Percentiles rank a stretch among this genome's conserved stretches.
These are phyloP conservation scores for Haliclona indistincta DNA, from an alignment of 37 sponge, comb jelly and placozoan species.

Conservation along the genomic window DNA sequence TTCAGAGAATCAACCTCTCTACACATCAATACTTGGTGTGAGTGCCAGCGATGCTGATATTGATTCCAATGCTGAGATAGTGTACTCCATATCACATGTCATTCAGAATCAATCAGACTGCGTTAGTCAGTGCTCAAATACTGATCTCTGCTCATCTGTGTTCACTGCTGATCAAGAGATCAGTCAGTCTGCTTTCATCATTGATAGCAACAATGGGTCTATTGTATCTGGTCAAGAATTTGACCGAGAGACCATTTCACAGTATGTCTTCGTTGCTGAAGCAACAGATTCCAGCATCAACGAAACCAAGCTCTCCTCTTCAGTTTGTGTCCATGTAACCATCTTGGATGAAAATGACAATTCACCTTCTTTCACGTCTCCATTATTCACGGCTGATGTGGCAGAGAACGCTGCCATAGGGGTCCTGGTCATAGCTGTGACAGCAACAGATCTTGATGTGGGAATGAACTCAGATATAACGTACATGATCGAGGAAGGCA, in stretches of 20 bases:
- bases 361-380: slow-evolving; percentile 37
- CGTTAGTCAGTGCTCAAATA: background rate
- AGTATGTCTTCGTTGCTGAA: slow-evolving; percentile 40
- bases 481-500: slow-evolving; percentile 15
- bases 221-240: slow-evolving; percentile 14
- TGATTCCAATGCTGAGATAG: slow-evolving; percentile 51
- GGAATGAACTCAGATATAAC: slow-evolving; percentile 55
- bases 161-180: slow-evolving; percentile 1
- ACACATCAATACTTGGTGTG: slow-evolving; percentile 9
- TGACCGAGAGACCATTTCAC: slow-evolving; percentile 47
- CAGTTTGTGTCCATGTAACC: slow-evolving; percentile 36
- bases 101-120: slow-evolving; percentile 12
- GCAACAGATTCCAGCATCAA: slow-evolving; percentile 33
- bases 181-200: slow-evolving; percentile 4
- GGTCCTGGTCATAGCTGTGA: slow-evolving; percentile 16
- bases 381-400: slow-evolving; percentile 16
- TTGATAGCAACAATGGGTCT: slow-evolving; percentile 38
- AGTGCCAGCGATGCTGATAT: slow-evolving; percentile 67
- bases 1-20: slow-evolving; percentile 50
- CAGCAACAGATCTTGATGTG: slow-evolving; percentile 53
- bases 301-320: slow-evolving; percentile 6
- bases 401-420: slow-evolving; percentile 35
- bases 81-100: slow-evolving; percentile 11
- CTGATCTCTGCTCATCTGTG: slow-evolving; percentile 6
- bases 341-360: slow-evolving; percentile 76